Evolutionary conservation across 2,113 vertebrate species (phyloP).

Genomic region (Nycticorax nycticorax): DNA sequence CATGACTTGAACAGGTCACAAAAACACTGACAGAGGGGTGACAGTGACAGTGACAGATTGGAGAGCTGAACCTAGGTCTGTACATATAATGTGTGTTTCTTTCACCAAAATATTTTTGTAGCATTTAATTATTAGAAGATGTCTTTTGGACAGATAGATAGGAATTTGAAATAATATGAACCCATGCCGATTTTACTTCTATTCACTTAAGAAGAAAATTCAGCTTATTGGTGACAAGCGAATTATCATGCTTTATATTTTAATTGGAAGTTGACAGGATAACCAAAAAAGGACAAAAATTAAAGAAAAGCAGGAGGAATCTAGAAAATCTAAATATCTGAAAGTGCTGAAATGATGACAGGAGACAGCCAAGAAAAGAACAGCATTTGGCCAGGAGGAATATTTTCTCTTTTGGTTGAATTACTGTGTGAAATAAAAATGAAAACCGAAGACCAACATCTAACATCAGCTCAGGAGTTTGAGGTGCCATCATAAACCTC

Average conservation of each 20-base stretch:
- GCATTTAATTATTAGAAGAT: not conserved
- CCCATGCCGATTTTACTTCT: not conserved
- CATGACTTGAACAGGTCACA: not conserved
- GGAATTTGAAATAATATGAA: not conserved
- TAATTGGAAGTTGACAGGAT: not conserved
- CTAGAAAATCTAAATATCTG: not conserved
- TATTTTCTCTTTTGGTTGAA: not conserved
- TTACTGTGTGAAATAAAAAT: not conserved
- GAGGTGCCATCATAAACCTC: not conserved
- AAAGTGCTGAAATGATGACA: not conserved
- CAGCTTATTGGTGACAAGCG: not conserved
- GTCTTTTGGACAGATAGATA: not conserved
- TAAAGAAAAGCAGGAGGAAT: not conserved
- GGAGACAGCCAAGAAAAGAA: not conserved
- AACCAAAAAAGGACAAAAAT: not conserved
- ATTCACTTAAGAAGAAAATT: not conserved
- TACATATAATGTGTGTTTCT: not conserved
- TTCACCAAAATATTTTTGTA: not conserved
- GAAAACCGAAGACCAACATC: not conserved
- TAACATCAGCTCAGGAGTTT: not conserved
- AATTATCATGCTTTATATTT: not conserved
- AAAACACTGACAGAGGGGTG: not conserved
- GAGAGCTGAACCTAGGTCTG: not conserved
- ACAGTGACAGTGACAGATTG: not conserved
- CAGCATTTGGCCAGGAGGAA: not conserved